Evolutionary conservation across 2,113 vertebrate species (phyloP), one percentile per base, ranked within the genome.

Genomic region (Eulemur rufifrons): DNA sequence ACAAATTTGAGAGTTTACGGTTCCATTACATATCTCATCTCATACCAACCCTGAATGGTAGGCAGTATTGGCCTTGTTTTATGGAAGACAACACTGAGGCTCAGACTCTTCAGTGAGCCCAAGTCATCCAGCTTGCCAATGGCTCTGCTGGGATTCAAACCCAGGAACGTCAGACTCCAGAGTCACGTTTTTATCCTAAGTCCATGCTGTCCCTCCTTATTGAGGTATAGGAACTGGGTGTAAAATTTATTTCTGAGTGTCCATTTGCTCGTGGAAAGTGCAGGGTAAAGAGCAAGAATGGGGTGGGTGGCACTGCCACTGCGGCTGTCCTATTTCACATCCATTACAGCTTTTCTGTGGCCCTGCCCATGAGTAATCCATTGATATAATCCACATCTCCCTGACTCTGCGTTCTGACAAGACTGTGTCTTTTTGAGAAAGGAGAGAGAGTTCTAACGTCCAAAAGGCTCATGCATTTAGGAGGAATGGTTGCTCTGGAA

Each of bases 381-480:
- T 45, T 63, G 69, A 59, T 84, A 21, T 37, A 61, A 45, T 27
- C 47, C 32, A 39, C 23, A 42, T 73, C 25, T 82, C 32, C 77
- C 56, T 76, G 27, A 21, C n/a, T 83, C 81, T 78, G 86, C 50
- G 61, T 80, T 93, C 63, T 88, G 81, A 21, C 85, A 87, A 71
- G 50, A 13, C 23, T 45, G 5, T 83, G 6, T 88, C 61, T 95
- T 97, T 89, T 61, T 80, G 34, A 94, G 68, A 63, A 71, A 76
- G 52, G 39, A 80, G 71, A 52, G 50, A 74, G 32, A 59, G n/a
- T 87, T 86, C 27, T 83, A n/a, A 80, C 29, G 83, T 95, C 27
- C 52, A 78, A 13, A 86, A 86, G 96, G 32, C 95, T 97, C 89
- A 91, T 95, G 91, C 89, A 88, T 97, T 97, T 77, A 61, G 66